These are phyloP conservation scores for Aviceda subcristata DNA, from an alignment of 2,113 vertebrate species.

Conservation along the genomic window DNA sequence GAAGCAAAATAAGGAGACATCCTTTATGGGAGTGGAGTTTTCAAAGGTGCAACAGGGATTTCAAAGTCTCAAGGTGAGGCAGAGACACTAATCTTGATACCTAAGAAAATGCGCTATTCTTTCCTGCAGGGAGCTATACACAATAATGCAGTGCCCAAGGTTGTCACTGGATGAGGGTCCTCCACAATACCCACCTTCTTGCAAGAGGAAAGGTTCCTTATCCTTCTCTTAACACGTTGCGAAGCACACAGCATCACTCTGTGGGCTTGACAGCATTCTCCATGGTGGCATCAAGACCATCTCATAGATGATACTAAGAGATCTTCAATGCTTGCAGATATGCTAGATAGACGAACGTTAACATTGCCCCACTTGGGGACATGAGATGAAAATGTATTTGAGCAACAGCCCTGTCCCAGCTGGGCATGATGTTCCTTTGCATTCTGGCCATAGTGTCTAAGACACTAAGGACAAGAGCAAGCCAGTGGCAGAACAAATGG, in stretches of 20 bases:
- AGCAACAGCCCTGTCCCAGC: not conserved
- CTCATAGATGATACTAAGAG: not conserved
- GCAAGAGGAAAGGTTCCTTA: not conserved
- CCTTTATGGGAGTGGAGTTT: not conserved
- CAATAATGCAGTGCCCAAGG: not conserved
- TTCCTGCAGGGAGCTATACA: not conserved
- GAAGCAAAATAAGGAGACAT: not conserved
- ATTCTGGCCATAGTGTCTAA: not conserved
- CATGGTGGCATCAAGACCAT: not conserved
- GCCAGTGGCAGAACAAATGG: not conserved
- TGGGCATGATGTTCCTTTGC: not conserved
- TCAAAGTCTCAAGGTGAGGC: not conserved
- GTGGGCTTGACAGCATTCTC: not conserved
- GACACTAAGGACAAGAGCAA: not conserved
- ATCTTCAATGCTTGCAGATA: not conserved
- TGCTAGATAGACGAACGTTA: not conserved
- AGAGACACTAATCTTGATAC: not conserved
- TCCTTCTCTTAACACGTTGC: not conserved
- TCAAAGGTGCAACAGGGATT: not conserved
- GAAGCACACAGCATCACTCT: not conserved
- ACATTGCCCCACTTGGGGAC: not conserved
- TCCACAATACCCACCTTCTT: not conserved
- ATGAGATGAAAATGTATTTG: not conserved
- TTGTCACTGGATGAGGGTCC: not conserved
- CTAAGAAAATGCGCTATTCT: not conserved